Conservation (phyloP, 2,888 invertebrate species). For the Drosophila lutescens region DNA sequence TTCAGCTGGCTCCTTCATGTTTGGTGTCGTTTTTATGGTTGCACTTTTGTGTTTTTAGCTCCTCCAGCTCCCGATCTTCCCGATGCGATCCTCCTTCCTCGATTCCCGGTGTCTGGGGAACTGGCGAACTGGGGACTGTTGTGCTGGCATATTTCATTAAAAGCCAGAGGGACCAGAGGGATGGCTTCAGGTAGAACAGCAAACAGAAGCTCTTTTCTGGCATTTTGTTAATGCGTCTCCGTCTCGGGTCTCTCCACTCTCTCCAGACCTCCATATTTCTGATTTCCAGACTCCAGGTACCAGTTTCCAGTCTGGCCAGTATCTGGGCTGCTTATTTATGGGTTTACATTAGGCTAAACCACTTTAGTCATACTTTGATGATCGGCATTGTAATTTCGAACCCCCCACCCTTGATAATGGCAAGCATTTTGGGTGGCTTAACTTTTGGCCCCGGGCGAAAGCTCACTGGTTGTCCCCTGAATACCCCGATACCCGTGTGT, state of each 20-base stretch:
- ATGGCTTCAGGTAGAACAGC: slow-evolving; percentile 43
- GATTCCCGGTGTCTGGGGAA: slow-evolving; percentile 33
- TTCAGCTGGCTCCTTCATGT: slow-evolving; percentile 47
- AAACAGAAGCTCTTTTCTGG: slow-evolving; percentile 82
- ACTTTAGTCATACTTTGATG: slow-evolving; percentile 83
- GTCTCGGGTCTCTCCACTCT: slow-evolving; percentile 33
- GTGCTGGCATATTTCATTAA: slow-evolving; percentile 80
- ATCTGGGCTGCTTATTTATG: slow-evolving; percentile 78
- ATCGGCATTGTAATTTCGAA: slow-evolving; percentile 68
- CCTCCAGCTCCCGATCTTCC: slow-evolving; percentile 37
- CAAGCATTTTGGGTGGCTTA: slow-evolving; percentile 71
- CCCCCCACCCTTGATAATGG: slow-evolving; percentile 55
- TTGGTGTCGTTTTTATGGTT: slow-evolving; percentile 81
- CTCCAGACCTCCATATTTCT: not conserved
- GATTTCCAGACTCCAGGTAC: slow-evolving; percentile 3
- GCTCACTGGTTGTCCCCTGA: slow-evolving; percentile 16
- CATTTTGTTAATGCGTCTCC: slow-evolving; percentile 80
- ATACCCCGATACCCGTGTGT: slow-evolving; percentile 40
- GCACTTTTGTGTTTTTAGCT: slow-evolving; percentile 73
- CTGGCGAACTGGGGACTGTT: slow-evolving; percentile 17
- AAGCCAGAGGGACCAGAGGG: slow-evolving; percentile 33
- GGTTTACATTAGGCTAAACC: slow-evolving; percentile 83
- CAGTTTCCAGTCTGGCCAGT: slow-evolving; percentile 31
- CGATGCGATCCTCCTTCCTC: slow-evolving; percentile 22
- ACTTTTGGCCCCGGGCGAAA: slow-evolving; percentile 43